These are phyloP conservation scores for Axinella damicornis DNA, from an alignment of 37 sponge, comb jelly and placozoan species.

Conservation along the genomic window DNA sequence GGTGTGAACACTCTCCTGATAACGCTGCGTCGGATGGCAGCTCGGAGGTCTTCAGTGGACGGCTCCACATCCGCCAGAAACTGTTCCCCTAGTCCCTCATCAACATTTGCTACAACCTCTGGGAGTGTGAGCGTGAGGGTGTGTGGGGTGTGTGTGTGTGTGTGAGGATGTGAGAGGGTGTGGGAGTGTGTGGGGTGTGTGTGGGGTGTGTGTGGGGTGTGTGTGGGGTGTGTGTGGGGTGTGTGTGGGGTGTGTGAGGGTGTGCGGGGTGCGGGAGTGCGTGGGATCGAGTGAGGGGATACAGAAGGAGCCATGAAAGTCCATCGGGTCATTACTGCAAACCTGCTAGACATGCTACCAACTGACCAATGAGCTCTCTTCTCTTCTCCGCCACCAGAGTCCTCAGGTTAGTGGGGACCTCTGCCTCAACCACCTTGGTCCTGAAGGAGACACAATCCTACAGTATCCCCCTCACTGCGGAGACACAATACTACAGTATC, in stretches of 20 bases:
- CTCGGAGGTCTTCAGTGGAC: slow-evolving; percentile 65
- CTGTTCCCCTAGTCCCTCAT: slow-evolving; percentile 91
- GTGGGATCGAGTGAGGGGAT: too few species aligned
- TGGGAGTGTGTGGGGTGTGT: too few species aligned
- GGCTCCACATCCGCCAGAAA: slow-evolving; percentile 81
- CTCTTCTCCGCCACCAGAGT: slow-evolving; percentile 44
- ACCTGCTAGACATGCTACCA: neutral
- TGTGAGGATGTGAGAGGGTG: neutral
- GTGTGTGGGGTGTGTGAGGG: too few species aligned
- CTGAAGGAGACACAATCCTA: slow-evolving; percentile 16
- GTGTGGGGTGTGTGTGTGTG: too few species aligned
- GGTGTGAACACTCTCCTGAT: slow-evolving; percentile 88
- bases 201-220: too few species aligned
- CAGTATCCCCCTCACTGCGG: too few species aligned
- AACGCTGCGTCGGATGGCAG: slow-evolving; percentile 85
- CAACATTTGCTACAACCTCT: slow-evolving; percentile 93
- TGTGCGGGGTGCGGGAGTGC: too few species aligned
- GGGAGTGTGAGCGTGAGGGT: neutral
- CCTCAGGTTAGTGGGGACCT: slow-evolving; percentile 68
- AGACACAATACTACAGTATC: too few species aligned
- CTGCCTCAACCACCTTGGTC: slow-evolving; percentile 63
- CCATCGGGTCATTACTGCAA: too few species aligned
- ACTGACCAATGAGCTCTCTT: slow-evolving; percentile 77
- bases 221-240: neutral
- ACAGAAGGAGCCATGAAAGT: too few species aligned